These are phyloP conservation scores for Scomberomorus guttatus DNA, from an alignment of 2,797 vertebrate genomes.

Conservation along the genomic window DNA sequence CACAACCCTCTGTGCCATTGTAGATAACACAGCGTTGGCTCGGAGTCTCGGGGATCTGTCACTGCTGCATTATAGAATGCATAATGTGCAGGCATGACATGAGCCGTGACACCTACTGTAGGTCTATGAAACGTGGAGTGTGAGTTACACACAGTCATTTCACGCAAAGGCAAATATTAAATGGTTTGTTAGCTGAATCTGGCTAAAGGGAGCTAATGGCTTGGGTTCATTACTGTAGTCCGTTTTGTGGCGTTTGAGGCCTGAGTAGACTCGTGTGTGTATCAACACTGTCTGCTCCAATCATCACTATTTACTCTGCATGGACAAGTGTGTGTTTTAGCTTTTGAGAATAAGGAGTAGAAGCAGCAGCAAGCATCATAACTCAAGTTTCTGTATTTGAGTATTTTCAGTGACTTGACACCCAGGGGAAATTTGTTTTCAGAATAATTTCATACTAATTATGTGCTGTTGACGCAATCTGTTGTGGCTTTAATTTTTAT, in stretches of 20 bases:
- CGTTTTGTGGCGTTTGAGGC: constrained; percentile 28
- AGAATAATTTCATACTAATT: constrained; percentile 28
- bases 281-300: constrained; percentile 37
- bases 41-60: constrained; percentile 58
- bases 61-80: constrained; percentile 53
- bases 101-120: constrained; percentile 65
- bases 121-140: constrained; percentile 39
- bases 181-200: constrained; percentile 38
- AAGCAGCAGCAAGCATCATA: constrained; percentile 21
- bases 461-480: constrained; percentile 1
- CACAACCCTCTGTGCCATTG: constrained; percentile 61
- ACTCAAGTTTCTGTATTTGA: constrained; percentile 33
- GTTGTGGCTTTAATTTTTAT: constrained; percentile 2
- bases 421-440: constrained; percentile 36
- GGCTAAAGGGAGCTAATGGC: constrained; percentile 49
- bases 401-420: constrained; percentile 36
- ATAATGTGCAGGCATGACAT: constrained; percentile 61
- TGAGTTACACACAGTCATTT: constrained; percentile 41
- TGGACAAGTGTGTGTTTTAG: constrained; percentile 18
- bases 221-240: constrained; percentile 45
- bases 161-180: constrained; percentile 31
- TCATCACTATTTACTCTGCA: constrained; percentile 50
- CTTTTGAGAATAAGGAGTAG: constrained; percentile 32
- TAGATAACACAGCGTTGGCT: constrained; percentile 72
- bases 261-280: background rate